phyloP scores from a whole-genome alignment of 2,797 vertebrate species.

The Babyrousa celebensis region DNA sequence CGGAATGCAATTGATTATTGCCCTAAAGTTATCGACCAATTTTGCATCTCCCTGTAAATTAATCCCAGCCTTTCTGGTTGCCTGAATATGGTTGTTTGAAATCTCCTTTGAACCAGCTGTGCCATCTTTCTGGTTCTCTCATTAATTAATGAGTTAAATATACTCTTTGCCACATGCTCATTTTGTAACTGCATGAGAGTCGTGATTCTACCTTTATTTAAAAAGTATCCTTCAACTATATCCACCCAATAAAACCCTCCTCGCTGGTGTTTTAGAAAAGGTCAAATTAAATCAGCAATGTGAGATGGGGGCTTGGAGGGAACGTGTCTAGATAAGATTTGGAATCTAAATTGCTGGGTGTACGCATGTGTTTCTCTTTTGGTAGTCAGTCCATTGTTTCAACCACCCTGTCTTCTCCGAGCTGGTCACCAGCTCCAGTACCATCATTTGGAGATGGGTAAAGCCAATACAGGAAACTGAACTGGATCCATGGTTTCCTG shows the following conservation, averaged over 20 bases:
- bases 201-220: not conserved
- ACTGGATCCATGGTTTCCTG: not conserved
- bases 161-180: not conserved
- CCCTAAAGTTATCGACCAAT: constrained; percentile 53
- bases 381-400: fast-evolving
- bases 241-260: not conserved
- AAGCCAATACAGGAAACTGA: not conserved
- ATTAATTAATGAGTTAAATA: not conserved
- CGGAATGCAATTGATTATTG: constrained; percentile 61
- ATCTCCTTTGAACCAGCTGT: not conserved
- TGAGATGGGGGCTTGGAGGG: not conserved
- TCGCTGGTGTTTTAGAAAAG: not conserved
- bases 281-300: fast-evolving
- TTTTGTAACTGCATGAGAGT: not conserved
- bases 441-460: fast-evolving
- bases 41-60: constrained; percentile 45
- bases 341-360: not conserved
- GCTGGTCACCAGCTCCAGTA: not conserved
- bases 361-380: not conserved
- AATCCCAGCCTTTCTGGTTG: not conserved
- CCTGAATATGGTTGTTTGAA: not conserved
- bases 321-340: not conserved
- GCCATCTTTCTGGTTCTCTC: not conserved
- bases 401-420: fast-evolving
- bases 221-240: not conserved